A percentile compares a stretch with the other conserved stretches of the same genome.
Evolutionary conservation across 2,888 invertebrate species (phyloP).

Genomic region (Lasioglossum morio): DNA sequence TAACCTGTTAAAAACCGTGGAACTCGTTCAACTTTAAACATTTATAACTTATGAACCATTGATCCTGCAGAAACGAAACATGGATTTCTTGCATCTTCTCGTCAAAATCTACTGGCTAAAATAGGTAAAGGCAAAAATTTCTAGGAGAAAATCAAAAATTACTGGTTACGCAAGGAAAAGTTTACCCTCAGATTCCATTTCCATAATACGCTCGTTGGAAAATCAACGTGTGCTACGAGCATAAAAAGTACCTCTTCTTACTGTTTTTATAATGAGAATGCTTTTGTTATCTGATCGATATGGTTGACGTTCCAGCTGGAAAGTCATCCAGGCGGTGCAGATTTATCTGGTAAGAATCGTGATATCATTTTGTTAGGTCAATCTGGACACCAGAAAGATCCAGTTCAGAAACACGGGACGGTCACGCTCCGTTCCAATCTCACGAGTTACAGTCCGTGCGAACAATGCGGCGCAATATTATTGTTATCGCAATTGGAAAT

Average conservation of each 20-base stretch:
- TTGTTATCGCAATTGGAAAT: conserved; percentile 34
- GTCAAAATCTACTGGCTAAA: no score
- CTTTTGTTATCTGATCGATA: conserved; percentile 19
- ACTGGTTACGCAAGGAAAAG: no score
- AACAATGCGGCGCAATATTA: conserved; percentile 16
- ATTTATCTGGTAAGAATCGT: conserved; percentile 34
- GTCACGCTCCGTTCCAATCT: conserved; percentile 31
- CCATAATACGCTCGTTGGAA: not conserved
- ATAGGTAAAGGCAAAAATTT: no score
- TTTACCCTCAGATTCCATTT: not conserved
- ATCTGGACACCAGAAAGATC: conserved; percentile 29
- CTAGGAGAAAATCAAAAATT: no score
- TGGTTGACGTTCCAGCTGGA: conserved; percentile 5
- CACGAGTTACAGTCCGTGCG: conserved; percentile 18
- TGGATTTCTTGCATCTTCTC: no score
- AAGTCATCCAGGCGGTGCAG: conserved; percentile 19
- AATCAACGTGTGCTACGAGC: not conserved
- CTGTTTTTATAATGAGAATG: not conserved
- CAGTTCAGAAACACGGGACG: conserved; percentile 32
- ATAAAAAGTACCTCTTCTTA: not conserved
- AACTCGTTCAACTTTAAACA: no score
- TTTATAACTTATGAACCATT: no score
- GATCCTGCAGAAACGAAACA: no score
- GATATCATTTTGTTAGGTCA: conserved; percentile 21
- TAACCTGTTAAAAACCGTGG: no score